Evolutionary conservation across 1,140 invertebrate genomes (phyloP).

Genomic region (Procambarus virginalis): DNA sequence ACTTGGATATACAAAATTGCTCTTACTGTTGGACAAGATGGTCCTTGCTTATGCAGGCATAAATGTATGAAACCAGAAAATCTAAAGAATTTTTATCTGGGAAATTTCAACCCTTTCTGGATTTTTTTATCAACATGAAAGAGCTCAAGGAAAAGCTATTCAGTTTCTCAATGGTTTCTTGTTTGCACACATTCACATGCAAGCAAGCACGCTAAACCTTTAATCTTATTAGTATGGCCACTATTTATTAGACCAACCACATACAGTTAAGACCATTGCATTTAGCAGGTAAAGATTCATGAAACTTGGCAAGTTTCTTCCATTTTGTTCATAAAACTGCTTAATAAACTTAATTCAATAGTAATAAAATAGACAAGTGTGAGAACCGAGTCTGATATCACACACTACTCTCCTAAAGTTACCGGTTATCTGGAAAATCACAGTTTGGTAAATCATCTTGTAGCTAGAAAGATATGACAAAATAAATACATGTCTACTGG

Average conservation of each 20-base stretch:
- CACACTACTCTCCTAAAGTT: conserved; percentile 1
- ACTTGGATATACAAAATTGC: no score
- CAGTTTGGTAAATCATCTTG: conserved; percentile 25
- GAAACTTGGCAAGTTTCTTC: background rate
- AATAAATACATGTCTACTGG: background rate
- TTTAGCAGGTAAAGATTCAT: background rate
- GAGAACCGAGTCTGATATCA: background rate
- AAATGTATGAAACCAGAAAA: no score
- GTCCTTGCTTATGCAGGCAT: no score
- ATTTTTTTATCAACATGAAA: no score
- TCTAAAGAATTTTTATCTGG: no score
- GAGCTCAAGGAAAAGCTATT: no score
- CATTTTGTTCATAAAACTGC: conserved; percentile 4
- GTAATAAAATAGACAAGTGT: conserved; percentile 27
- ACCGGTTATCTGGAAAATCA: conserved; percentile 38
- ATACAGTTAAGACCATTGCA: background rate
- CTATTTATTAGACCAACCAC: background rate
- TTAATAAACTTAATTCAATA: conserved; percentile 7
- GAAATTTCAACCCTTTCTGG: no score
- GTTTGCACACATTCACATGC: no score
- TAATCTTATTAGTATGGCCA: background rate
- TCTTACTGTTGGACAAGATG: no score
- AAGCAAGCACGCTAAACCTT: background rate
- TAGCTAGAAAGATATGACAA: background rate
- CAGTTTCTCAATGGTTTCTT: no score